A percentile compares a stretch with the other conserved stretches of the same genome.
These are phyloP conservation scores for Pelmatolapia mariae DNA, from an alignment of 2,113 vertebrate species.

Conservation along the genomic window DNA sequence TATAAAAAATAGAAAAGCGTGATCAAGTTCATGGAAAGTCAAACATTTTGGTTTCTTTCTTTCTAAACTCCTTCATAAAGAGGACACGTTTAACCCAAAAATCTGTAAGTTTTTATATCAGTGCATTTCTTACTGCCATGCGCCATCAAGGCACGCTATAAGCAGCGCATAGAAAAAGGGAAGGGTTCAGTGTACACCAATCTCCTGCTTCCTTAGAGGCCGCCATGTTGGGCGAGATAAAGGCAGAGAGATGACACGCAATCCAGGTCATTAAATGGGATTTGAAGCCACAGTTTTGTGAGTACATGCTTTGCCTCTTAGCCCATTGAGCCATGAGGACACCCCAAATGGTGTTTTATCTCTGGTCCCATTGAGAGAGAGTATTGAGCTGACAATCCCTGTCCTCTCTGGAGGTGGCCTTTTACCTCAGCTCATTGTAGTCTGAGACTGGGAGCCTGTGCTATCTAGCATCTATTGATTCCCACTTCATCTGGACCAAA, in stretches of 20 bases:
- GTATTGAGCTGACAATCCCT: conserved; percentile 67
- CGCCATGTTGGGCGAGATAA: conserved; percentile 29
- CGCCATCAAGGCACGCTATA: neutral
- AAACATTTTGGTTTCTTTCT: neutral
- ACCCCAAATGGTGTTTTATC: conserved; percentile 67
- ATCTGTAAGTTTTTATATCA: neutral
- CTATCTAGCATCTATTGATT: conserved; percentile 69
- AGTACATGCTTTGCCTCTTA: conserved; percentile 57
- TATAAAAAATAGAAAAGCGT: conserved; percentile 7
- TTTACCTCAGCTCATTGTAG: conserved; percentile 64
- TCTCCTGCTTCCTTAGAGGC: neutral
- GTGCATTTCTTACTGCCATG: neutral
- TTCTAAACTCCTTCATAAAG: neutral
- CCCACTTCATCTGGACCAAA: conserved; percentile 59
- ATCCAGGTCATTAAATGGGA: conserved; percentile 62
- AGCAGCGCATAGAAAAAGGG: neutral
- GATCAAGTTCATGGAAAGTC: neutral
- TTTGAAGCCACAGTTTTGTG: conserved; percentile 50
- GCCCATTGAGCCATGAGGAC: conserved; percentile 62
- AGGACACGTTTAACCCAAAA: neutral
- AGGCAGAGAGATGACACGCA: conserved; percentile 43
- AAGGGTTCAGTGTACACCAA: neutral
- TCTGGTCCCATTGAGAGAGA: conserved; percentile 48
- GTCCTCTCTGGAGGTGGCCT: conserved; percentile 60
- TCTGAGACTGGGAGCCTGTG: conserved; percentile 41